Evolutionary conservation across 2,113 vertebrate genomes (phyloP).

Genomic region (Etheostoma cragini): DNA sequence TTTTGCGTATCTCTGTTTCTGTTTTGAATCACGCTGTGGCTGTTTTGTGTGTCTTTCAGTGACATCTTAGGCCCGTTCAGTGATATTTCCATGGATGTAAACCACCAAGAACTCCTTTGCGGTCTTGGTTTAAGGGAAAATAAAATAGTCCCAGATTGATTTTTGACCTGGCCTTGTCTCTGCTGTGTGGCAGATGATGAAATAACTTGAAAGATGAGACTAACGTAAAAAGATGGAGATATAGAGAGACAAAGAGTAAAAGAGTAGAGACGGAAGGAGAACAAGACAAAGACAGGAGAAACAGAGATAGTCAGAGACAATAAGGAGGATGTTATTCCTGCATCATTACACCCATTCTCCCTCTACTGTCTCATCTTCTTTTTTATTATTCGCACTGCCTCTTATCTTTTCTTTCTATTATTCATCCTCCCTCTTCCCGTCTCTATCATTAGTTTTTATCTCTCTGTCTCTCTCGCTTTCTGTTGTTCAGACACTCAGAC

Average conservation of each 20-base stretch:
- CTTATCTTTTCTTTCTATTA: slow-evolving; percentile 74
- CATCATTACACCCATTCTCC: slow-evolving; percentile 70
- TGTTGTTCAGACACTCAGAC: slow-evolving; percentile 72
- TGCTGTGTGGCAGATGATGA: slow-evolving; percentile 66
- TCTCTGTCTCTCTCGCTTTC: slow-evolving; percentile 61
- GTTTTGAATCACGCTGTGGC: not conserved
- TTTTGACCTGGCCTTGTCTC: slow-evolving; percentile 57
- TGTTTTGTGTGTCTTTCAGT: not conserved
- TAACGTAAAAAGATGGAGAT: slow-evolving; percentile 49
- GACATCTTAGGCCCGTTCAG: slow-evolving; percentile 16
- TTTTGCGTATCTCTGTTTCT: not conserved
- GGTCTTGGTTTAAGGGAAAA: slow-evolving; percentile 37
- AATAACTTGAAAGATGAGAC: slow-evolving; percentile 73
- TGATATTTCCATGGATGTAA: slow-evolving; percentile 18
- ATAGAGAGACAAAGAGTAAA: slow-evolving; percentile 18
- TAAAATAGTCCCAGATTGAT: slow-evolving; percentile 24
- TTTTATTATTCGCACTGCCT: slow-evolving; percentile 58
- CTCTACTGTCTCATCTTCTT: slow-evolving; percentile 56
- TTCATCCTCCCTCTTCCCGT: slow-evolving; percentile 64
- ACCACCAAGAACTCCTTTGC: slow-evolving; percentile 38
- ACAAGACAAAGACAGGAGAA: slow-evolving; percentile 50
- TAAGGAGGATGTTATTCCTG: slow-evolving; percentile 66
- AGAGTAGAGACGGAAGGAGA: slow-evolving; percentile 36
- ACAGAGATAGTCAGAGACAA: slow-evolving; percentile 45
- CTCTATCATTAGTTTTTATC: slow-evolving; percentile 75